Base-by-base conservation (phyloP, 2,888 invertebrate genomes). In the Andrena flavipes region DNA sequence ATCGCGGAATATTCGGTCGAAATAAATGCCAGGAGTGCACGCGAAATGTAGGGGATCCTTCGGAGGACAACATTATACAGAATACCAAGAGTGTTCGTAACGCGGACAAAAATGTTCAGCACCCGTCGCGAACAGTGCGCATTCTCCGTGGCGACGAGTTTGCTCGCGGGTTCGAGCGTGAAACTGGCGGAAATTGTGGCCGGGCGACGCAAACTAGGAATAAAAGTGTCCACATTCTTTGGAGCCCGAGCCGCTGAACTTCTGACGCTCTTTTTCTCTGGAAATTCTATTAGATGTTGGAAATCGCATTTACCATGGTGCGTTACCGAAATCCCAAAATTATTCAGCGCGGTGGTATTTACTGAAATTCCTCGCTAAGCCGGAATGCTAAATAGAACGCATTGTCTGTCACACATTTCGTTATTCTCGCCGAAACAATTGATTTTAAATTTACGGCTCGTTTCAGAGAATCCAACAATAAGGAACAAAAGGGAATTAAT, bases 221-320 rank as follows among this genome's bases (percentile, higher is more conserved):
- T 59, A 74, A 74, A 74, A 48, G 73, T 74, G 65, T 29, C 35
- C 33, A 33, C 42, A 42, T 74, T 74, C 65, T 42, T 65, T 30
- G 20, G 26, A 65, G 65, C 30, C 13, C 35, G n/a, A 26, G 26
- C n/a, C 1, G 42, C 10, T 26, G 29, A 74, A 42, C n/a, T 65
- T 48, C 56, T 42, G 30, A n/a, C 56, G 13, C 54, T 30, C 56
- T 30, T 29, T 65, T 51, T 8, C n/a, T 26, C 56, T 59, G 56
- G 10, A 42, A 69, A 59, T 42, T 29, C 42, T 42, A 10, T 69
- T 59, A 56, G 26, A 26, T 16, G n/a, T n/a, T 69, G 10, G 10
- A 42, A 69, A 69, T 69, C 56, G 30, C 30, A 6, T 60, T 16
- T 30, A n/a, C n/a, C 16, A 30, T n/a, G n/a, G n/a, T 29, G 29